These are phyloP conservation scores for Desmodus rotundus DNA, from an alignment of 2,113 vertebrate genomes.

Conservation along the genomic window DNA sequence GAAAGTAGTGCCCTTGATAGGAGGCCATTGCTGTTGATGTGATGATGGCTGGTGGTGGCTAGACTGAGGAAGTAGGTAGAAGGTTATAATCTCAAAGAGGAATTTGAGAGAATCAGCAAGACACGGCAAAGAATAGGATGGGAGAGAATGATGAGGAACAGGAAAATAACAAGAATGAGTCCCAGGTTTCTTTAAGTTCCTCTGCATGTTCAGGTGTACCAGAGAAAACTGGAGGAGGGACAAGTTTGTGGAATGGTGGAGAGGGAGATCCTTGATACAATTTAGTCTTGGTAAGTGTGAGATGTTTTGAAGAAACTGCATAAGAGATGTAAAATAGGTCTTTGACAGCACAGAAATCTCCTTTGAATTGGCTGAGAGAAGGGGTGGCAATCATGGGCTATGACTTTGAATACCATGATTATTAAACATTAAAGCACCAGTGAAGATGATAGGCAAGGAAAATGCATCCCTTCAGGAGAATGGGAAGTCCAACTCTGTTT, in stretches of 20 bases:
- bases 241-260: not conserved
- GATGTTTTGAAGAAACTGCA: not conserved
- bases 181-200: not conserved
- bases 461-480: not conserved
- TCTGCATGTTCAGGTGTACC: not conserved
- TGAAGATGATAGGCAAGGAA: not conserved
- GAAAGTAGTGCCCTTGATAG: not conserved
- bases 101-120: not conserved
- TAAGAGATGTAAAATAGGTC: not conserved
- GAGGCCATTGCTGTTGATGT: not conserved
- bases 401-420: not conserved
- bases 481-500: not conserved
- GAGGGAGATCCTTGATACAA: not conserved
- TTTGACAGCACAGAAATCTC: not conserved
- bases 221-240: not conserved
- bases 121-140: not conserved
- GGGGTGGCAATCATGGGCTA: not conserved
- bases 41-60: not conserved
- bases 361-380: not conserved
- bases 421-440: not conserved
- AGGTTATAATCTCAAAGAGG: not conserved
- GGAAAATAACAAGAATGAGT: not conserved
- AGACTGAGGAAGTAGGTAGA: not conserved
- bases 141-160: not conserved
- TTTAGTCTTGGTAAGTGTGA: not conserved